A percentile compares a stretch with the other conserved stretches of the same genome.
Evolutionary conservation across 2,797 vertebrate genomes (phyloP).

Genomic region (Miichthys miiuy): DNA sequence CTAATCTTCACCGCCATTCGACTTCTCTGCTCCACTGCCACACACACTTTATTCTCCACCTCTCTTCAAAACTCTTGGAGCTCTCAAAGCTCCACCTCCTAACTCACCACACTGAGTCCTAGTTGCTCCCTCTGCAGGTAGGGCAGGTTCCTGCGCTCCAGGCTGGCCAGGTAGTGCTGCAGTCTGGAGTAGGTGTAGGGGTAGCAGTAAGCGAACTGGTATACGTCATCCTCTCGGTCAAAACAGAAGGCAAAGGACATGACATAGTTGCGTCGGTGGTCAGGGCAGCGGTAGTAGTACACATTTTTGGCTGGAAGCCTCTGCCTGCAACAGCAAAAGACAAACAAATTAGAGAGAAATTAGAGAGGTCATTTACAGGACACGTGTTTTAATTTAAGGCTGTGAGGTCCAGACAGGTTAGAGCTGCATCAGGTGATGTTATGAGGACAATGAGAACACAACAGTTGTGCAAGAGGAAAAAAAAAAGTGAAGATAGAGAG

Average conservation of each 20-base stretch:
- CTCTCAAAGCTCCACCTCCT: neutral
- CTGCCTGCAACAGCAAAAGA: constrained; percentile 88
- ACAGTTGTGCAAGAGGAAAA: constrained; percentile 3
- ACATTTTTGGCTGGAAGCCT: constrained; percentile 96
- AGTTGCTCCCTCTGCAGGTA: constrained; percentile 93
- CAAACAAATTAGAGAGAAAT: constrained; percentile 28
- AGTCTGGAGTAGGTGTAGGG: constrained; percentile 97
- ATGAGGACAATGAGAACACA: neutral
- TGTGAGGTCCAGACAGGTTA: neutral
- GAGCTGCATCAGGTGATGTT: neutral
- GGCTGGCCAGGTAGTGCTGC: constrained; percentile 94
- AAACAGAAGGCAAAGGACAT: constrained; percentile 99
- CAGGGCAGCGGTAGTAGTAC: constrained; percentile 97
- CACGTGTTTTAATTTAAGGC: constrained; percentile 5
- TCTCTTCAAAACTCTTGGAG: neutral
- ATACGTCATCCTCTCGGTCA: constrained; percentile 94
- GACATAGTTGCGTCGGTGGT: constrained; percentile 97
- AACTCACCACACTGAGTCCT: constrained; percentile 96
- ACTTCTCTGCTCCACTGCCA: constrained; percentile 25
- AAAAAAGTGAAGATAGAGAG: constrained; percentile 4
- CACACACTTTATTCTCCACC: neutral
- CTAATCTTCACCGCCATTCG: constrained; percentile 39
- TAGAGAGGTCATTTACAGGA: neutral
- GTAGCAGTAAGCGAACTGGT: constrained; percentile 98
- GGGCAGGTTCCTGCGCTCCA: constrained; percentile 93